Conservation (phyloP, 2,113 vertebrate species). For the Ictalurus furcatus region DNA sequence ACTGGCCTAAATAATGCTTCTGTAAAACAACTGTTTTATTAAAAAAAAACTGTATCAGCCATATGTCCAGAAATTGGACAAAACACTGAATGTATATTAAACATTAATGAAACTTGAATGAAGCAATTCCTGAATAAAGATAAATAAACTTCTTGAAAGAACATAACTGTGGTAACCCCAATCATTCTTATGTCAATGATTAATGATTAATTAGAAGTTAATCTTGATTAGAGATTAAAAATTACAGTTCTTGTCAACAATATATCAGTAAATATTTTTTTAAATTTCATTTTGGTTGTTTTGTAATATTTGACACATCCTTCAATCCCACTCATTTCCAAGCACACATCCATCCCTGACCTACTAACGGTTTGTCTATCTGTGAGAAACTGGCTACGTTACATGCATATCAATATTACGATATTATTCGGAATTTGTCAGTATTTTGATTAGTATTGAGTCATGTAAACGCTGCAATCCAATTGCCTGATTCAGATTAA, state of each 20-base stretch:
- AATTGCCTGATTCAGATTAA: no score
- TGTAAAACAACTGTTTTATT: background rate
- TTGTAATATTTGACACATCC: background rate
- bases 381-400: background rate
- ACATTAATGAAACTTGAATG: background rate
- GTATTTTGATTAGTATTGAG: no score
- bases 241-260: background rate
- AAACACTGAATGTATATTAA: background rate
- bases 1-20: background rate
- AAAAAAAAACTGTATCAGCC: background rate
- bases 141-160: background rate
- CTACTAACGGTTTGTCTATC: background rate
- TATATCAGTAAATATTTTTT: background rate
- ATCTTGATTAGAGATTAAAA: background rate
- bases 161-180: background rate
- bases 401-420: no score
- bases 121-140: background rate
- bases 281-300: background rate
- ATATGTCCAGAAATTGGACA: background rate
- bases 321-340: background rate
- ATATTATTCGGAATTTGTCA: no score
- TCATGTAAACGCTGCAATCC: no score
- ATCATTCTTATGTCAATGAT: background rate
- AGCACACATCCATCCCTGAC: background rate
- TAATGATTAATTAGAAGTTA: background rate